Evolutionary conservation across 2,797 vertebrate genomes (phyloP).

Genomic region (Mionectes olivaceus): DNA sequence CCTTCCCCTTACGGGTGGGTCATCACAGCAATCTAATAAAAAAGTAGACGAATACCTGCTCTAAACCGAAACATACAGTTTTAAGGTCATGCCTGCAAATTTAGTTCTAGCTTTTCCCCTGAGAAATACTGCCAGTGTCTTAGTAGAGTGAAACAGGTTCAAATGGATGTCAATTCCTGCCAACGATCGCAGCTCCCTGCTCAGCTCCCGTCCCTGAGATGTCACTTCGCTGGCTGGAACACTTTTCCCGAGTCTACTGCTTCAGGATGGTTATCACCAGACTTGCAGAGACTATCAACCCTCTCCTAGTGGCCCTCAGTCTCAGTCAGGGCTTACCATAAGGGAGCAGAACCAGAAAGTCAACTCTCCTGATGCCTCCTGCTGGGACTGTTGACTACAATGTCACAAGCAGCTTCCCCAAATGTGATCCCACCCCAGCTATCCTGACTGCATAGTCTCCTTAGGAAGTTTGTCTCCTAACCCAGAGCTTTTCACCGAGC

Average conservation of each 20-base stretch:
- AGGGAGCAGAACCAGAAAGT: neutral
- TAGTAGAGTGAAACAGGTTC: neutral
- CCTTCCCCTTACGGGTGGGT: neutral
- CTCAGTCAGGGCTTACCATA: neutral
- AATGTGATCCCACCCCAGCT: neutral
- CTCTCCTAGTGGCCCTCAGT: neutral
- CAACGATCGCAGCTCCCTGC: neutral
- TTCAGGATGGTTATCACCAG: neutral
- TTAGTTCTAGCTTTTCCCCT: neutral
- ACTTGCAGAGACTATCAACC: neutral
- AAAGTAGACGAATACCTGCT: neutral
- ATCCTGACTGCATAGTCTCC: neutral
- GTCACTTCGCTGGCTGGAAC: neutral
- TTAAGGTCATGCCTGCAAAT: neutral
- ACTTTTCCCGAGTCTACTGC: neutral
- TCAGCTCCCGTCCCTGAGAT: neutral
- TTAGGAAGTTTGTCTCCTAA: neutral
- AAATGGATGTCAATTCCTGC: neutral
- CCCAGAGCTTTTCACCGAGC: neutral
- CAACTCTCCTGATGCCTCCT: neutral
- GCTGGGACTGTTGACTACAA: neutral
- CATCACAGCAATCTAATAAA: neutral
- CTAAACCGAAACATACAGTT: neutral
- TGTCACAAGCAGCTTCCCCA: neutral
- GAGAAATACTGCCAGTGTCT: neutral